A percentile compares a stretch with the other conserved stretches of the same genome.
Evolutionary conservation across 2,888 invertebrate genomes (phyloP).

Genomic region (Eudasyphora cyanicolor): DNA sequence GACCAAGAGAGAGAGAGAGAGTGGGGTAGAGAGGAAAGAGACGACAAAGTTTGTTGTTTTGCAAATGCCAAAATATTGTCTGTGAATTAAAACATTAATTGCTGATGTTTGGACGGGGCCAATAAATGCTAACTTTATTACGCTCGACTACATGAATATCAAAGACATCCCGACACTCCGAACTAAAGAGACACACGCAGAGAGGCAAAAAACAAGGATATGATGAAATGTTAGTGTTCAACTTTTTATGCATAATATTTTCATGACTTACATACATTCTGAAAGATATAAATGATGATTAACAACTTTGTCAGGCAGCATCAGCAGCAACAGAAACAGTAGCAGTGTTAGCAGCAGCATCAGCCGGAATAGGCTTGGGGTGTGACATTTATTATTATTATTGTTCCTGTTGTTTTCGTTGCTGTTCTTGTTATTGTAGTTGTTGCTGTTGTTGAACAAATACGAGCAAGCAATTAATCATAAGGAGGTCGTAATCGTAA

Average conservation of each 20-base stretch:
- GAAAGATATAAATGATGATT: background rate
- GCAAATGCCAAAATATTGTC: background rate
- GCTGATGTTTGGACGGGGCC: background rate
- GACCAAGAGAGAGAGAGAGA: too few relatives aligned
- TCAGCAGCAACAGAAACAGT: background rate
- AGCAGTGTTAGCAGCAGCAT: too few relatives aligned
- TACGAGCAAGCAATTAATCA: background rate
- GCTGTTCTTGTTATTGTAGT: too few relatives aligned
- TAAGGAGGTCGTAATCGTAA: slow-evolving; percentile 12
- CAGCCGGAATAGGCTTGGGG: background rate
- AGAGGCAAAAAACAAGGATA: too few relatives aligned
- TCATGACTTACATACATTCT: background rate
- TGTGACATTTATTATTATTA: background rate
- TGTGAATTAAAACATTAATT: slow-evolving; percentile 40
- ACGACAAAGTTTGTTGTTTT: background rate
- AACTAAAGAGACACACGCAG: too few relatives aligned
- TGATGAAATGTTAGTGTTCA: background rate
- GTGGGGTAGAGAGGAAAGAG: background rate
- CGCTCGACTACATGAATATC: slow-evolving; percentile 18
- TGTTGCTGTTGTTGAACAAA: background rate
- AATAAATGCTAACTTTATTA: slow-evolving; percentile 2
- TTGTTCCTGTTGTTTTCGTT: too few relatives aligned
- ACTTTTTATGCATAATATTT: slow-evolving; percentile 13
- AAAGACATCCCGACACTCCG: background rate
- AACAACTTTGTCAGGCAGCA: background rate